Evolutionary conservation across 1,140 invertebrate species (phyloP).

Genomic region (Armadillidium nasatum): DNA sequence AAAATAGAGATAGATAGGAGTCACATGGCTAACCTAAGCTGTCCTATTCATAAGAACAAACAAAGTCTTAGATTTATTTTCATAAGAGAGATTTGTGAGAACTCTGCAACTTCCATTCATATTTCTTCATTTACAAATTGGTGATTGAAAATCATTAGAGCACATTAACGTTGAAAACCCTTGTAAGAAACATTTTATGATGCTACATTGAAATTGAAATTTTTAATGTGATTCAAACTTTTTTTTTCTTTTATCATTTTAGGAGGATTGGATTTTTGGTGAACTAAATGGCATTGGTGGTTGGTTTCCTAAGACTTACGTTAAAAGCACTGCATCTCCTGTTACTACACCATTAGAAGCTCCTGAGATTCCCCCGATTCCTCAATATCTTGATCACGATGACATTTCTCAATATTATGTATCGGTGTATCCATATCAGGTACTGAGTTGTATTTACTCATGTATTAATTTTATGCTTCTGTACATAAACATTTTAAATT

Average conservation of each 20-base stretch:
- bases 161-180: no score
- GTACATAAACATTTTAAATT: not conserved
- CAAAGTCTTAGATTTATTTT: no score
- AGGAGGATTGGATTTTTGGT: constrained; percentile 66
- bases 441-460: not conserved
- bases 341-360: constrained; percentile 43
- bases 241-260: constrained; percentile 19
- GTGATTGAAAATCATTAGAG: no score
- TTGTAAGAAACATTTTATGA: no score
- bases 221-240: not conserved
- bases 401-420: constrained; percentile 66
- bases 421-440: constrained; percentile 70
- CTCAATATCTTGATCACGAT: constrained; percentile 39
- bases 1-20: no score
- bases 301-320: constrained; percentile 71
- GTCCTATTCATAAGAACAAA: no score
- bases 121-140: no score
- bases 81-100: no score
- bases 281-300: constrained; percentile 55
- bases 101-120: no score
- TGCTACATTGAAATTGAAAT: not conserved
- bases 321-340: constrained; percentile 52
- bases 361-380: constrained; percentile 35
- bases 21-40: no score
- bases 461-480: not conserved